Conservation (phyloP, 2,113 vertebrate species). For the Redunca redunca region DNA sequence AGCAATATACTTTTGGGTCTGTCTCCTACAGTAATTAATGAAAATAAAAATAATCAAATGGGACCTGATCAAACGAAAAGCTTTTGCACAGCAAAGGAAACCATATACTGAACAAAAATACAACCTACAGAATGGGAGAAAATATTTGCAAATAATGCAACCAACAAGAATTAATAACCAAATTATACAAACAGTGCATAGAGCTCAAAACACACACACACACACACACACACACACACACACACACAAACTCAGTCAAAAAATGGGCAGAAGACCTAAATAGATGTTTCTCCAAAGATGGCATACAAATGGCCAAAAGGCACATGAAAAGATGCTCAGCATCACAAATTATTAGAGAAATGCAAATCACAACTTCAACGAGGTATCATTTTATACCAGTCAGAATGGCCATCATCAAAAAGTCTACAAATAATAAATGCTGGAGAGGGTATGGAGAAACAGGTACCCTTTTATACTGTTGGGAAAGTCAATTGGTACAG, state of each 20-base stretch:
- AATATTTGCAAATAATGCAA: not conserved
- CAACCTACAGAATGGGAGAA: not conserved
- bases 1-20: not conserved
- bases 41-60: not conserved
- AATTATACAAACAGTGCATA: not conserved
- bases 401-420: not conserved
- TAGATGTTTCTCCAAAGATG: not conserved
- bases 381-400: not conserved
- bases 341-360: not conserved
- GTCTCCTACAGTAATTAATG: not conserved
- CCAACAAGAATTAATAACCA: not conserved
- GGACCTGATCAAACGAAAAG: not conserved
- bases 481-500: not conserved
- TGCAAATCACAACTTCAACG: not conserved
- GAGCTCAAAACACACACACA: not conserved
- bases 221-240: too few species aligned
- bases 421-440: not conserved
- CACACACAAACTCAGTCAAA: not conserved
- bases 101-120: not conserved
- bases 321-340: not conserved
- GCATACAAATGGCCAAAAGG: not conserved
- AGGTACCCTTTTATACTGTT: not conserved
- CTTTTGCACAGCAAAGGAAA: not conserved
- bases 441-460: not conserved
- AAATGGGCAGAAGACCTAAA: not conserved